These are phyloP conservation scores for Cephus spinipes DNA, from an alignment of 2,888 invertebrate genomes.

Conservation along the genomic window DNA sequence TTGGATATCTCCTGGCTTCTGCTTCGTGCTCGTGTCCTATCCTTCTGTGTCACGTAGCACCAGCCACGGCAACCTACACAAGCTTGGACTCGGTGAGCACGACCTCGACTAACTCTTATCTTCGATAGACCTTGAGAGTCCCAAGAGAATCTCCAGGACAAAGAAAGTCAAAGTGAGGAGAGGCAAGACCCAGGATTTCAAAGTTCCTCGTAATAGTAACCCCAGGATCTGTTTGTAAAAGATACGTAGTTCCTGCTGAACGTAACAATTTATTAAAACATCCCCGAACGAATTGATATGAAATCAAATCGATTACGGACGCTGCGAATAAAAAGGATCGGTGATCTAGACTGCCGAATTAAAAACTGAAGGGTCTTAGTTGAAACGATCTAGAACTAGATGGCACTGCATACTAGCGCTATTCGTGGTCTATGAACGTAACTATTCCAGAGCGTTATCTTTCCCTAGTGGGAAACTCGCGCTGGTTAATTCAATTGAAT, in stretches of 20 bases:
- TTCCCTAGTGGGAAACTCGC: neutral
- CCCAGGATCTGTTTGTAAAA: neutral
- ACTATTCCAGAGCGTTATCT: conserved; percentile 30
- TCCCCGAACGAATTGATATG: neutral
- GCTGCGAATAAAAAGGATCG: neutral
- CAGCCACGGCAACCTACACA: neutral
- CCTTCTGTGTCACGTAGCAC: neutral
- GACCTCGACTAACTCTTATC: neutral
- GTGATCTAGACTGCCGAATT: neutral
- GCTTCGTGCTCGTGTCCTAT: conserved; percentile 1
- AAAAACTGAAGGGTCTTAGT: neutral
- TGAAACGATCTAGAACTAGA: neutral
- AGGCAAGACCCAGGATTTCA: neutral
- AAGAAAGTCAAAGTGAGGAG: neutral
- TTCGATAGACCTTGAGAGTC: neutral
- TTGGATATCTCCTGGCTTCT: neutral
- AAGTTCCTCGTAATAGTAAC: neutral
- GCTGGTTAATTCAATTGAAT: conserved; percentile 34
- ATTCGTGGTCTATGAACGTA: neutral
- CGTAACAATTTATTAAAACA: neutral
- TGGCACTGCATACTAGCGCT: neutral
- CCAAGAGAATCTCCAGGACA: neutral
- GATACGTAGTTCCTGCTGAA: neutral
- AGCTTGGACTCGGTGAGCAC: neutral
- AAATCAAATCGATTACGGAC: neutral